These are phyloP conservation scores for Camptogramma bilineatum DNA, from an alignment of 2,888 invertebrate genomes.

Conservation along the genomic window DNA sequence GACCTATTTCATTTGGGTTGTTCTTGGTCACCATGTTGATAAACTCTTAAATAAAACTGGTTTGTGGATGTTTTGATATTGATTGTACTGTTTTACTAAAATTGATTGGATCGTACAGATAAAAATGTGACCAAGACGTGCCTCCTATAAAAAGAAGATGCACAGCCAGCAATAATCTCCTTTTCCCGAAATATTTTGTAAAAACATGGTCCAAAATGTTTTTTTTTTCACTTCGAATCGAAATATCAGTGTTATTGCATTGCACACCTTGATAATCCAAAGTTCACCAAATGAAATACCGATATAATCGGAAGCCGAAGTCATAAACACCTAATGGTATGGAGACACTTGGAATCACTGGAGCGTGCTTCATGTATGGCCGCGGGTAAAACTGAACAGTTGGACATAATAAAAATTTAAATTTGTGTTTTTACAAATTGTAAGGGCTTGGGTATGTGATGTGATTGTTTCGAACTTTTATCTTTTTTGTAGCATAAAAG, in stretches of 20 bases:
- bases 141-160: too few relatives aligned
- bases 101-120: too few relatives aligned
- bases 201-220: neutral
- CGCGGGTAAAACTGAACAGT: constrained; percentile 11
- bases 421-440: constrained; percentile 1
- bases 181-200: too few relatives aligned
- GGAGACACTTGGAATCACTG: constrained; percentile 13
- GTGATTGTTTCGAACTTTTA: neutral
- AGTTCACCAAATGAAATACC: constrained; percentile 11
- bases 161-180: too few relatives aligned
- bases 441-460: neutral
- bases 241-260: neutral
- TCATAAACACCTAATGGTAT: constrained; percentile 29
- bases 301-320: constrained; percentile 14
- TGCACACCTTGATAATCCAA: neutral
- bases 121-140: too few relatives aligned
- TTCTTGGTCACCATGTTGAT: too few relatives aligned
- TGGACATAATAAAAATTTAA: constrained; percentile 15
- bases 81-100: too few relatives aligned
- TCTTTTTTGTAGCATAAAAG: too few relatives aligned
- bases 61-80: too few relatives aligned
- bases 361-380: constrained; percentile 2
- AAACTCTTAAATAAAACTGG: too few relatives aligned
- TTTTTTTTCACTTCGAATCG: neutral
- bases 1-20: too few relatives aligned